Conservation (phyloP, 2,113 vertebrate species). For the Willisornis vidua region DNA sequence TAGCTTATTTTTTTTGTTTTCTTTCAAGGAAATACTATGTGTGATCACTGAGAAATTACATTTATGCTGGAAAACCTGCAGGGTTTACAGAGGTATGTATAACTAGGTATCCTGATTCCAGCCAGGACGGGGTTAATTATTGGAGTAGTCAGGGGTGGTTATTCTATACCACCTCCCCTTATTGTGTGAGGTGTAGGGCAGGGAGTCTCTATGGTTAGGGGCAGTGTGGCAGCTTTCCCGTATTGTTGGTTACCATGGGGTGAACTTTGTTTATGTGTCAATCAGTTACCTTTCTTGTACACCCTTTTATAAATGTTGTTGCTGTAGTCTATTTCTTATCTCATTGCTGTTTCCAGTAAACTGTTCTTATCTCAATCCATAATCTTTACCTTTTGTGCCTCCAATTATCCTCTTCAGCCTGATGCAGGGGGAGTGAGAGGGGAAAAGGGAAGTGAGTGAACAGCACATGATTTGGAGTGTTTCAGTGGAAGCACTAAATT, state of each 20-base stretch:
- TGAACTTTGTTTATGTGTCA: background rate
- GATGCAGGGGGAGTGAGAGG: background rate
- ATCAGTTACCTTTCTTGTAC: background rate
- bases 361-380: background rate
- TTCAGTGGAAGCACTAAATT: background rate
- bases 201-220: fast-evolving
- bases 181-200: background rate
- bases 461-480: fast-evolving
- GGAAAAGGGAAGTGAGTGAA: fast-evolving
- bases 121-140: background rate
- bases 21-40: background rate
- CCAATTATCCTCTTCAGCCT: background rate
- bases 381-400: background rate
- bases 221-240: fast-evolving
- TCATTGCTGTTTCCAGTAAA: background rate
- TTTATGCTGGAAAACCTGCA: background rate
- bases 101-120: fast-evolving
- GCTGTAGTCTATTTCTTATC: background rate
- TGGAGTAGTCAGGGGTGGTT: background rate
- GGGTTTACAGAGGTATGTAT: background rate
- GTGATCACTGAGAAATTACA: background rate
- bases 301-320: background rate
- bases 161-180: background rate
- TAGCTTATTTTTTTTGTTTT: background rate
- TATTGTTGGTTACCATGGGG: background rate